Conservation (phyloP, 2,888 invertebrate species). For the Ormyrus rosae region DNA sequence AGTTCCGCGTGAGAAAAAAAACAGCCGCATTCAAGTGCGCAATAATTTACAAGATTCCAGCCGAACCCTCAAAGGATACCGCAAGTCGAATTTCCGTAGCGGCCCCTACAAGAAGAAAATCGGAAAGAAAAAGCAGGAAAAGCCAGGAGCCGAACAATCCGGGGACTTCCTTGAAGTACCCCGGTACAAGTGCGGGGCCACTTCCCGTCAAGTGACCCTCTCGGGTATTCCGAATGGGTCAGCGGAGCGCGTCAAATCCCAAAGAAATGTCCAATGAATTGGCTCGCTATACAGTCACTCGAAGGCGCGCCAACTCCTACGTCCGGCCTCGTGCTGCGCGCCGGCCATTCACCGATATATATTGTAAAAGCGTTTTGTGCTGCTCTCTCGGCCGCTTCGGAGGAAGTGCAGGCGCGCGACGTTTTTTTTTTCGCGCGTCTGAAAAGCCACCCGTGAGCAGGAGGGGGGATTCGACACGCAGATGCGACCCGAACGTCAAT, state of each 20-base stretch:
- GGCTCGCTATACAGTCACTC: slow-evolving; percentile 65
- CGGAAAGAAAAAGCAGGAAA: slow-evolving; percentile 30
- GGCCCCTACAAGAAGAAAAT: slow-evolving; percentile 12
- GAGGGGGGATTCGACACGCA: slow-evolving; percentile 37
- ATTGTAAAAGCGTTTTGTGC: too few relatives aligned
- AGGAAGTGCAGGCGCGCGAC: slow-evolving; percentile 4
- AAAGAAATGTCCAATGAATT: slow-evolving; percentile 69
- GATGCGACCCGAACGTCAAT: slow-evolving; percentile 14
- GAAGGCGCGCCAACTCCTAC: slow-evolving; percentile 26
- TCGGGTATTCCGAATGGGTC: slow-evolving; percentile 62
- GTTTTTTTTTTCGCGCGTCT: slow-evolving; percentile 40
- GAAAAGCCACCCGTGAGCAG: slow-evolving; percentile 36
- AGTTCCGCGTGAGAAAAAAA: too few relatives aligned
- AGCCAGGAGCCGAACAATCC: neutral
- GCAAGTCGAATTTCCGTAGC: slow-evolving; percentile 12
- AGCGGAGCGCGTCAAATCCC: slow-evolving; percentile 68
- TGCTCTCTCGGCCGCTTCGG: neutral
- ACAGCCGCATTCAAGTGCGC: neutral
- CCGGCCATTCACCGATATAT: slow-evolving; percentile 8
- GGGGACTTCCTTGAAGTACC: slow-evolving; percentile 49
- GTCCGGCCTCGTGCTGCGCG: slow-evolving; percentile 42
- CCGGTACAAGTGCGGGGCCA: slow-evolving; percentile 41
- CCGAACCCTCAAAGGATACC: slow-evolving; percentile 34
- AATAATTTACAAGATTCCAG: slow-evolving; percentile 31
- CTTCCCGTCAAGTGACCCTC: slow-evolving; percentile 68